Evolutionary conservation across 1,140 invertebrate species (phyloP).

Genomic region (Ostrea edulis): DNA sequence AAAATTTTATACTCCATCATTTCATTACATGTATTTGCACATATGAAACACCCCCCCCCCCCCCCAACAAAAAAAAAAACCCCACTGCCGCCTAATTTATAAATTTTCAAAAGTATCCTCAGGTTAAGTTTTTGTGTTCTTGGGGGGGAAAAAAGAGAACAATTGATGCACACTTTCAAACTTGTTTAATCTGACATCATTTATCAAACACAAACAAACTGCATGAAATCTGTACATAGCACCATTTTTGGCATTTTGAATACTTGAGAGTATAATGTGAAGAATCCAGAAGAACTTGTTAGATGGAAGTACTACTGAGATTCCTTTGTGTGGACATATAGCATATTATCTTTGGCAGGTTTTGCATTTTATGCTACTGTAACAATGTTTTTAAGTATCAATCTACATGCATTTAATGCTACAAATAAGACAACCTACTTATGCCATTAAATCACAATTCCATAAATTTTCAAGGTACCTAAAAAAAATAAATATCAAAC

Average conservation of each 20-base stretch:
- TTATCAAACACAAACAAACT: constrained; percentile 33
- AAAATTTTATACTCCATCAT: not conserved
- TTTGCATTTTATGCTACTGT: constrained; percentile 28
- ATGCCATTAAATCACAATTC: too few species aligned
- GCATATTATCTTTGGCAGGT: constrained; percentile 19
- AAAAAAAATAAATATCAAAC: not conserved
- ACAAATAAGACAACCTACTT: not conserved
- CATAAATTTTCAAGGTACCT: not conserved
- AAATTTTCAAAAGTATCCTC: too few species aligned
- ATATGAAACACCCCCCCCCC: not conserved
- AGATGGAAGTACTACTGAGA: not conserved
- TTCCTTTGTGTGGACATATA: not conserved
- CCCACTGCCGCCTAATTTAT: too few species aligned
- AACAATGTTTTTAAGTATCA: not conserved
- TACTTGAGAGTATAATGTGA: not conserved
- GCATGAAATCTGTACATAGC: constrained; percentile 34
- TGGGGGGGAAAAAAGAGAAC: not conserved
- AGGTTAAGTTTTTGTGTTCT: not conserved
- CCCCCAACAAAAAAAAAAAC: too few species aligned
- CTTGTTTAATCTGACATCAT: constrained; percentile 31
- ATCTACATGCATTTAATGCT: constrained; percentile 32
- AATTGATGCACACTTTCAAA: not conserved
- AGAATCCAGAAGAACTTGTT: not conserved
- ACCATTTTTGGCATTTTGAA: constrained; percentile 13
- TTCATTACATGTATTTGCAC: not conserved